Percentiles rank a stretch among this genome's conserved stretches.
Conservation (phyloP, 2,888 invertebrate genomes). For the Eulithis testata region DNA sequence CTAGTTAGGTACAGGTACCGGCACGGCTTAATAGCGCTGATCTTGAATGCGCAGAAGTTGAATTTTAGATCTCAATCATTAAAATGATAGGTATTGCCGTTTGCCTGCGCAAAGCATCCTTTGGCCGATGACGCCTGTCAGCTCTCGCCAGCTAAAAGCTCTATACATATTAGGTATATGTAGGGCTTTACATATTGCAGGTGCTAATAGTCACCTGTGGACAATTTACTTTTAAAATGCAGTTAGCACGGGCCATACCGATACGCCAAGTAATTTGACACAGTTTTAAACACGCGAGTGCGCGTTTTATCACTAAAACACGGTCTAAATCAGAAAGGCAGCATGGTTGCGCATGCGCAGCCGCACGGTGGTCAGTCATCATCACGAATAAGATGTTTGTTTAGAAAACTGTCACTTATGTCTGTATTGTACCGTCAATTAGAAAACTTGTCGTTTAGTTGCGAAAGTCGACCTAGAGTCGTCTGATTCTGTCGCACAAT, state of each 20-base stretch:
- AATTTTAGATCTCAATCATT: too few relatives aligned
- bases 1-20: background rate
- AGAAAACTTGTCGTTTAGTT: conserved; percentile 30
- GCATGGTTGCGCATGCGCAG: conserved; percentile 23
- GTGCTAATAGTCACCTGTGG: too few relatives aligned
- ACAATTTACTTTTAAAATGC: too few relatives aligned
- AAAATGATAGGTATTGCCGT: too few relatives aligned
- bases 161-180: too few relatives aligned
- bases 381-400: conserved; percentile 45
- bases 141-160: background rate
- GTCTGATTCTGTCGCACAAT: too few relatives aligned
- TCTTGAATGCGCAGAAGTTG: too few relatives aligned
- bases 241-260: too few relatives aligned
- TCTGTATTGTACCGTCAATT: conserved; percentile 29
- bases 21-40: too few relatives aligned
- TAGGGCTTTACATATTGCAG: too few relatives aligned
- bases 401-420: conserved; percentile 35
- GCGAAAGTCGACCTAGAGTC: background rate
- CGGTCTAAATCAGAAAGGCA: conserved; percentile 31
- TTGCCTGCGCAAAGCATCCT: too few relatives aligned
- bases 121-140: background rate
- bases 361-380: conserved; percentile 20
- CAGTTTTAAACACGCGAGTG: conserved; percentile 18
- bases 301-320: conserved; percentile 23
- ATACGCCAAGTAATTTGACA: conserved; percentile 17